These are phyloP conservation scores for Pleuronectes platessa DNA, from an alignment of 2,113 vertebrate genomes.

Conservation along the genomic window DNA sequence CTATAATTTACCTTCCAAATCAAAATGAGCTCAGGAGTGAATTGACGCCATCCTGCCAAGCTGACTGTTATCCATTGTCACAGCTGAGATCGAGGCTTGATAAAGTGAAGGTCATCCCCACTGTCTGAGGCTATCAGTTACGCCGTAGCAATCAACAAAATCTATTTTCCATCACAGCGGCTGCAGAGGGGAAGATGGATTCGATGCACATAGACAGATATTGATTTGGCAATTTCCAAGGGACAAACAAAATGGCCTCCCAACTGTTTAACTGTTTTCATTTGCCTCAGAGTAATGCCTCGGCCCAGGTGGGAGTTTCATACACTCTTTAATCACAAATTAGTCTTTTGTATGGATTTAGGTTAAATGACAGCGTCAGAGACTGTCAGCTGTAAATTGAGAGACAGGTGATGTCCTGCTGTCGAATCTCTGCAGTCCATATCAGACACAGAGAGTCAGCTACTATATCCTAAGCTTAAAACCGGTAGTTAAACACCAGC, in stretches of 20 bases:
- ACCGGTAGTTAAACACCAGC: no score
- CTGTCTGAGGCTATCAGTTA: slow-evolving; percentile 45
- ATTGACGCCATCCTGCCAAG: slow-evolving; percentile 25
- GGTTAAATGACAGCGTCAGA: background rate
- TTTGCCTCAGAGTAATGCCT: slow-evolving; percentile 27
- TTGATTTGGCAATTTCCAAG: slow-evolving; percentile 58
- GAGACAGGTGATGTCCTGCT: no score
- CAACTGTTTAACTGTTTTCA: slow-evolving; percentile 42
- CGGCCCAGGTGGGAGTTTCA: background rate
- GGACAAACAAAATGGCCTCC: slow-evolving; percentile 45
- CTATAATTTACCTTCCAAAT: slow-evolving; percentile 41
- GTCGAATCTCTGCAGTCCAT: no score
- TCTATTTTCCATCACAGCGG: slow-evolving; percentile 55
- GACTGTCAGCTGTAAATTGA: background rate
- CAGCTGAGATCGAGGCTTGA: slow-evolving; percentile 34
- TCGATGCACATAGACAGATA: slow-evolving; percentile 48
- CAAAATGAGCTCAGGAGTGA: slow-evolving; percentile 20
- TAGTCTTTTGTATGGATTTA: background rate
- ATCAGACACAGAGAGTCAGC: no score
- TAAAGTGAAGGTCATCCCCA: slow-evolving; percentile 53
- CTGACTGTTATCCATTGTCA: slow-evolving; percentile 33
- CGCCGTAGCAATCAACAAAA: slow-evolving; percentile 54
- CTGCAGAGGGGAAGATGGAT: slow-evolving; percentile 49
- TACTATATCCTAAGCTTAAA: no score
- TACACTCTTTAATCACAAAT: slow-evolving; percentile 17